These are phyloP conservation scores for Pemphredon lugubris DNA, from an alignment of 2,888 invertebrate species.

Conservation along the genomic window DNA sequence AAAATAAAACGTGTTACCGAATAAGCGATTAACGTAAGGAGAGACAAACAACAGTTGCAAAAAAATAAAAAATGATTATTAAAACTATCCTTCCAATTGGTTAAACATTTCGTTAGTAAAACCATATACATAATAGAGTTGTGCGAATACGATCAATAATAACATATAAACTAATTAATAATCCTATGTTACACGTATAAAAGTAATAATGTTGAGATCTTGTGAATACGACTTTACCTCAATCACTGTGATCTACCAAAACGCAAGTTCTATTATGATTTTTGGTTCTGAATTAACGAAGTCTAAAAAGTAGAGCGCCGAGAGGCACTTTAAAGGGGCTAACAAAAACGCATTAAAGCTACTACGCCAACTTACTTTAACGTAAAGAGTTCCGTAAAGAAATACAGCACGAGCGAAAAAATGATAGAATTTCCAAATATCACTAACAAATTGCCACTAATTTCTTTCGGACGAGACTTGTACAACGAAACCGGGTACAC, in stretches of 20 bases:
- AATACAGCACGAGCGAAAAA: slow-evolving; percentile 25
- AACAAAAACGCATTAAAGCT: slow-evolving; percentile 50
- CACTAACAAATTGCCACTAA: neutral
- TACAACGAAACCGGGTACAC: neutral
- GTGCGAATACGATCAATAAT: slow-evolving; percentile 72
- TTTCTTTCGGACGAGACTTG: neutral
- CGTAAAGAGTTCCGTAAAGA: slow-evolving; percentile 22
- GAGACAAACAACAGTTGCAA: slow-evolving; percentile 69
- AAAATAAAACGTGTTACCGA: slow-evolving; percentile 2
- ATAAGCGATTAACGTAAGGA: slow-evolving; percentile 51
- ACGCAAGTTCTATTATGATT: slow-evolving; percentile 38
- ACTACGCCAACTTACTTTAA: slow-evolving; percentile 31
- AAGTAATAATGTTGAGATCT: slow-evolving; percentile 73
- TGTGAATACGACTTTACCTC: slow-evolving; percentile 76
- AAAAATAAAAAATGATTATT: slow-evolving; percentile 74
- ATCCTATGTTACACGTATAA: slow-evolving; percentile 64
- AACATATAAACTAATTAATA: slow-evolving; percentile 61
- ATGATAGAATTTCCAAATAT: neutral
- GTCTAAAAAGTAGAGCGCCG: slow-evolving; percentile 15
- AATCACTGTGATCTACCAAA: slow-evolving; percentile 55
- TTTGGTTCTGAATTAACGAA: slow-evolving; percentile 33
- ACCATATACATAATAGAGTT: slow-evolving; percentile 67
- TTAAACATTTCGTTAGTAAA: slow-evolving; percentile 71
- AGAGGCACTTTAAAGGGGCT: slow-evolving; percentile 10
- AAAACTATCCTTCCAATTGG: slow-evolving; percentile 71